Base-by-base conservation (phyloP, 2,888 invertebrate species). In the Branchellion lobata region DNA sequence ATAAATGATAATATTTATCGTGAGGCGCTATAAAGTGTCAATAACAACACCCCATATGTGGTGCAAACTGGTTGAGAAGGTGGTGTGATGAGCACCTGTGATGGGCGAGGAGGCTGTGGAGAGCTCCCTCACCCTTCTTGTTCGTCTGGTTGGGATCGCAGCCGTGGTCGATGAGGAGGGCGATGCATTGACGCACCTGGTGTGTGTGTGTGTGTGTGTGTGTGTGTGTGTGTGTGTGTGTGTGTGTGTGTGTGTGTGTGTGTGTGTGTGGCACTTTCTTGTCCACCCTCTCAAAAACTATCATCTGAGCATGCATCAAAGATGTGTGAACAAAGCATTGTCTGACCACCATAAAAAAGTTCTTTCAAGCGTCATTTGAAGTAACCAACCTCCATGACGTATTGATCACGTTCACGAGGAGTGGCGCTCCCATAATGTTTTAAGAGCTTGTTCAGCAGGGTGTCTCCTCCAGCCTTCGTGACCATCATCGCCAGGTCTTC, bases 111-210 rank as follows among this genome's bases (percentile, higher is more conserved):
- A 92, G 91, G 83, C 92, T 89, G 86, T 92, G 92, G 78, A 92
- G 87, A 72, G 92, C 91, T 85, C 92, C 92, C 91, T 92, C 92
- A 85, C 92, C 92, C 68, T 83, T 91, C 11, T 83, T 84, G 79
- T 87, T 86, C 36, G 83, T 81, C 57, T 85, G 82, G 73, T 84
- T 83, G 0, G 86, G 85, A 81, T 87, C 86, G 24, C 86, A 86
- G 80, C 86, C 86, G 79, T 86, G 86, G 71, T 84, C 80, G 27
- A 87, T 83, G 27, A 87, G 83, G 29, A 85, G 81, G 53, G 82
- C 81, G 2, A 86, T 81, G 27, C 85, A 85, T 24, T 84, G 78
- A 36, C 86, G 81, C 18, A 87, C 85, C 77, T 77, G 81, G 84
- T 14, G 47, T 5, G 3, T 5, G 71, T 31, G n/a, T 31, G n/a